Conservation (phyloP, 1,140 invertebrate genomes). For the Heliothis virescens region DNA sequence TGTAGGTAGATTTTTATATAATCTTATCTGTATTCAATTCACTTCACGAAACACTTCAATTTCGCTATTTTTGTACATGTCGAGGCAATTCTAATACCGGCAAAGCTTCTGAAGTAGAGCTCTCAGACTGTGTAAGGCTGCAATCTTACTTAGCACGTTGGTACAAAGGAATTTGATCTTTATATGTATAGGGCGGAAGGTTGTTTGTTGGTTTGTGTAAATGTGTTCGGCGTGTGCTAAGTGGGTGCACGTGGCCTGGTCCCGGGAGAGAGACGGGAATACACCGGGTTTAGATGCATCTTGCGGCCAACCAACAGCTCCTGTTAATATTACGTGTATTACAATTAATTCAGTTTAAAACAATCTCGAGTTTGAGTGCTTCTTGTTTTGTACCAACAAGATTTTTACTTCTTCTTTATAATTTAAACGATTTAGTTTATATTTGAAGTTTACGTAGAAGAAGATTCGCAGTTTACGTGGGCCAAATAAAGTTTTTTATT, state of each 20-base stretch:
- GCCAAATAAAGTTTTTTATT: no score
- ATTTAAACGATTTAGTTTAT: conserved; percentile 9
- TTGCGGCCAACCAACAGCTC: conserved; percentile 74
- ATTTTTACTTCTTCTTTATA: conserved; percentile 34
- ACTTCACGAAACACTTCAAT: conserved; percentile 74
- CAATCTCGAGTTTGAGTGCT: conserved; percentile 57
- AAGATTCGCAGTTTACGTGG: no score
- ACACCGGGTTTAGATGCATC: conserved; percentile 78
- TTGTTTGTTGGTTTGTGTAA: conserved; percentile 64
- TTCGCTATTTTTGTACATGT: conserved; percentile 80
- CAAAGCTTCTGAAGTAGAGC: conserved; percentile 76
- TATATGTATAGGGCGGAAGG: conserved; percentile 61
- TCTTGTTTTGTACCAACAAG: conserved; percentile 47
- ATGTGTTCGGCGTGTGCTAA: conserved; percentile 76
- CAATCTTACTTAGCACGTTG: conserved; percentile 63
- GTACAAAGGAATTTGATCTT: conserved; percentile 67
- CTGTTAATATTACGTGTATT: conserved; percentile 79
- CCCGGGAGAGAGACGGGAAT: conserved; percentile 68
- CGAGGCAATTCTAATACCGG: conserved; percentile 77
- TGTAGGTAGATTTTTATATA: conserved; percentile 36
- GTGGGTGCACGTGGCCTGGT: conserved; percentile 77
- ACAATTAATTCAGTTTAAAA: conserved; percentile 79
- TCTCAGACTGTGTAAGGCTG: conserved; percentile 68
- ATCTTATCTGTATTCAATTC: conserved; percentile 60
- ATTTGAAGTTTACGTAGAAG: background rate